Percentiles rank a stretch among this genome's conserved stretches.
phyloP scores from a whole-genome alignment of 2,113 vertebrate species.

The Forbesichthys papilliferus region DNA sequence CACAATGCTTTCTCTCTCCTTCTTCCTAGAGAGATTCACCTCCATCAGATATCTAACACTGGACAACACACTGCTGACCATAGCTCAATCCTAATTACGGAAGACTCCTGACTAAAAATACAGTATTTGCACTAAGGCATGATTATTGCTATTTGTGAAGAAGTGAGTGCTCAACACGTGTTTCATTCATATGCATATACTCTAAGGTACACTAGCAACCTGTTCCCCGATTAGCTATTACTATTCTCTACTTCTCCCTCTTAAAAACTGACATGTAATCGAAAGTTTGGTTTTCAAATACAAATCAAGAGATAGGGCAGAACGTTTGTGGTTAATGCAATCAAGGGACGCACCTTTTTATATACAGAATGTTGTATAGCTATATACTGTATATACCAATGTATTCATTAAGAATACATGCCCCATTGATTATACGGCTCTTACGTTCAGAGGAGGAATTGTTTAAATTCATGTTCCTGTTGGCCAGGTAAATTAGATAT shows the following conservation, averaged over 20 bases:
- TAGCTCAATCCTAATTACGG: slow-evolving; percentile 48
- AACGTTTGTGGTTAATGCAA: neutral
- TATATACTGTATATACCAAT: neutral
- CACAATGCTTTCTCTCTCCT: slow-evolving; percentile 8
- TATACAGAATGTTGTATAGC: slow-evolving; percentile 1
- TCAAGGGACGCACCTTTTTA: neutral
- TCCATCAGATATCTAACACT: slow-evolving; percentile 46
- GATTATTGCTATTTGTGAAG: slow-evolving; percentile 33
- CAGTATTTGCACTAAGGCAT: slow-evolving; percentile 26
- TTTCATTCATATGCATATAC: slow-evolving; percentile 45
- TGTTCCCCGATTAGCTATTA: neutral
- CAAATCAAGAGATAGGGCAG: neutral
- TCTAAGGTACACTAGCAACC: no score
- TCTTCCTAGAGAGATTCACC: slow-evolving; percentile 43
- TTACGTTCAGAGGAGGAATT: slow-evolving; percentile 33
- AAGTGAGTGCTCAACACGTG: slow-evolving; percentile 55
- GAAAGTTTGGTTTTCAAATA: neutral
- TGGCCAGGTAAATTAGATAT: slow-evolving; percentile 25
- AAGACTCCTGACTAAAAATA: slow-evolving; percentile 24
- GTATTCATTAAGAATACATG: slow-evolving; percentile 5
- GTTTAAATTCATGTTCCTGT: slow-evolving; percentile 58
- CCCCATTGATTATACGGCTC: slow-evolving; percentile 59
- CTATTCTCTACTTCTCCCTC: neutral
- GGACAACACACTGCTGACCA: slow-evolving; percentile 46
- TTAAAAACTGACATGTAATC: no score